These are phyloP conservation scores for Leptocoma aspasia DNA, from an alignment of 2,113 vertebrate genomes.

Conservation along the genomic window DNA sequence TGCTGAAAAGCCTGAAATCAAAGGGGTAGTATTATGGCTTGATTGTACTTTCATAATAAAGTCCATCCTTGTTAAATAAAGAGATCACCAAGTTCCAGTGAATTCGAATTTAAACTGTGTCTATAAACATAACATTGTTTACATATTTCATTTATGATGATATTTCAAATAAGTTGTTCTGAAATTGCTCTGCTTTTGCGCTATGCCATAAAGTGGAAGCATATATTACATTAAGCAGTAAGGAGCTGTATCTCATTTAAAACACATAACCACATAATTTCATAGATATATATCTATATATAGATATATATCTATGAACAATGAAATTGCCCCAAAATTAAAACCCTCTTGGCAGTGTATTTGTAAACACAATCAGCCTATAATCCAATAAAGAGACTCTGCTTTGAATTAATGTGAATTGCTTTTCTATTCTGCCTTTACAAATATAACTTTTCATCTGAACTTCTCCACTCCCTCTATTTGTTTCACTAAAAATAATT, in stretches of 20 bases:
- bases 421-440: conserved; percentile 55
- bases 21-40: not conserved
- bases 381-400: conserved; percentile 79
- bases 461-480: conserved; percentile 50
- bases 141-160: conserved; percentile 73
- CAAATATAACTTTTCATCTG: conserved; percentile 68
- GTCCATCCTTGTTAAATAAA: conserved; percentile 45
- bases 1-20: conserved; percentile 2
- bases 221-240: conserved; percentile 74
- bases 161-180: conserved; percentile 73
- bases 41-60: conserved; percentile 44
- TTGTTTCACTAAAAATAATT: conserved; percentile 62
- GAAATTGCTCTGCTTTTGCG: conserved; percentile 70
- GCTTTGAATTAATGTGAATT: conserved; percentile 78
- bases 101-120: conserved; percentile 64
- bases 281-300: conserved; percentile 78
- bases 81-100: conserved; percentile 41
- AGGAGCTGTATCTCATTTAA: conserved; percentile 78
- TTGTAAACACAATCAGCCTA: conserved; percentile 84
- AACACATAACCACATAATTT: conserved; percentile 82
- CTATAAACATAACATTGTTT: conserved; percentile 71
- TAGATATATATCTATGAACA: conserved; percentile 78
- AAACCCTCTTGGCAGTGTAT: conserved; percentile 82
- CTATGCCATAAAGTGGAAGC: conserved; percentile 70
- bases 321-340: conserved; percentile 84